A percentile compares a stretch with the other conserved stretches of the same genome.
These are phyloP conservation scores for Myathropa florea DNA, from an alignment of 2,888 invertebrate species.

Conservation along the genomic window DNA sequence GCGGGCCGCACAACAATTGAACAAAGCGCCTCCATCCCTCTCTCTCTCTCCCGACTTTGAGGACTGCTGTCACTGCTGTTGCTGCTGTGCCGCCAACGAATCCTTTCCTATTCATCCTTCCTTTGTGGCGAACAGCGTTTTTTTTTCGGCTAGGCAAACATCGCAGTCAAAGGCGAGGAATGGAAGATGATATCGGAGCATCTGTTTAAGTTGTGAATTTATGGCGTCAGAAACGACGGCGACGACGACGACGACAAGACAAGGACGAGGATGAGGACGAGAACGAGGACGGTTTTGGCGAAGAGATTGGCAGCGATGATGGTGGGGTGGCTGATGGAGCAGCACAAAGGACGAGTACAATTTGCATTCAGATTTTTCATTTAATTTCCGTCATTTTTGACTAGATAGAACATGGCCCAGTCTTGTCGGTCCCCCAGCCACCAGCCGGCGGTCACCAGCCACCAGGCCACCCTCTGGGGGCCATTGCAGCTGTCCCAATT, in stretches of 20 bases:
- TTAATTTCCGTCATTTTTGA: constrained; percentile 33
- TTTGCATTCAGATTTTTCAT: constrained; percentile 36
- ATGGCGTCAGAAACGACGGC: background rate
- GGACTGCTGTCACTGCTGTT: background rate
- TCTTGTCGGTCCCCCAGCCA: background rate
- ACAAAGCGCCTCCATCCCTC: constrained; percentile 1
- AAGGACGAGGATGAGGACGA: background rate
- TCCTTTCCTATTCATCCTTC: background rate
- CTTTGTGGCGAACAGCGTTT: background rate
- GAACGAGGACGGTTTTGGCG: no score
- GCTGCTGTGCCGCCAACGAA: background rate
- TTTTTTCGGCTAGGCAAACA: constrained; percentile 34
- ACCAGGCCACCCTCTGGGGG: background rate
- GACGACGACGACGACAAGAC: background rate
- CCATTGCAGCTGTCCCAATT: constrained; percentile 58
- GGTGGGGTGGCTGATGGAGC: background rate
- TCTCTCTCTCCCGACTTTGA: background rate
- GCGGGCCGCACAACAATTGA: constrained; percentile 4
- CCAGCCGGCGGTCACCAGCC: no score
- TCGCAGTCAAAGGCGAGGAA: background rate
- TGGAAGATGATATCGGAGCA: constrained; percentile 23
- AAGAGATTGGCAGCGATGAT: no score
- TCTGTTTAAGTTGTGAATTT: constrained; percentile 53
- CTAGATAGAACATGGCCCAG: background rate
- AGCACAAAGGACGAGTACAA: constrained; percentile 21